Base-by-base conservation (phyloP, 2,888 invertebrate species). In the Formica aserva region DNA sequence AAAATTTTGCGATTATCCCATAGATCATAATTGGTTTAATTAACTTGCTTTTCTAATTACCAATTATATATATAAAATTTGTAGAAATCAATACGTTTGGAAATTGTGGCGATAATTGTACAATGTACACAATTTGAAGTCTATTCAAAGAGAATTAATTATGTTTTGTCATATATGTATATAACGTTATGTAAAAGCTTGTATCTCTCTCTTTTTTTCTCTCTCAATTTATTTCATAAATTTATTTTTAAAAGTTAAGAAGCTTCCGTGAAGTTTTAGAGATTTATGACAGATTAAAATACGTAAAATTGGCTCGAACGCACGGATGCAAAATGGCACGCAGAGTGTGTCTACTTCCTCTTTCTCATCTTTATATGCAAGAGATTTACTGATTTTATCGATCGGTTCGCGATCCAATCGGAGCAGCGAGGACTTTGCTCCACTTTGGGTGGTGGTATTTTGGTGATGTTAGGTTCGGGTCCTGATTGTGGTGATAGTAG, bases 371-470 rank as follows among this genome's bases (percentile, higher is more conserved):
- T 22, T 22, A 22, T 22, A 22, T 22, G 22, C 22, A 22, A 22
- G 22, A 22, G 22, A 22, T 52, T 52, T 18, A 26, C 26, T 18
- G 65, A 65, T 26, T 26, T 63, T 52, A 76, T 85, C 82, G 83
- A 87, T 65, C 83, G 67, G 48, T 35, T 45, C 57, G n/a, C 38
- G 72, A 32, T 86, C 83, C 80, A 87, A 90, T 75, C 84, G 82
- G 89, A 74, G 69, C 88, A 78, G 63, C 48, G 55, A 41, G 86
- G 78, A 81, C 86, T 60, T 89, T 89, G 88, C 80, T 87, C 88
- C 81, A 84, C 63, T 89, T 89, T 82, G 69, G 76, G n/a, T 26
- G 69, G 11, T 22, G 60, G 60, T 88, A 84, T 88, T 87, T 86
- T 74, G 86, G 76, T 45, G 52, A 35, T 35, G 35, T 48, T 22